These are phyloP conservation scores for Okamejei kenojei DNA, from an alignment of 2,797 vertebrate genomes.

Conservation along the genomic window DNA sequence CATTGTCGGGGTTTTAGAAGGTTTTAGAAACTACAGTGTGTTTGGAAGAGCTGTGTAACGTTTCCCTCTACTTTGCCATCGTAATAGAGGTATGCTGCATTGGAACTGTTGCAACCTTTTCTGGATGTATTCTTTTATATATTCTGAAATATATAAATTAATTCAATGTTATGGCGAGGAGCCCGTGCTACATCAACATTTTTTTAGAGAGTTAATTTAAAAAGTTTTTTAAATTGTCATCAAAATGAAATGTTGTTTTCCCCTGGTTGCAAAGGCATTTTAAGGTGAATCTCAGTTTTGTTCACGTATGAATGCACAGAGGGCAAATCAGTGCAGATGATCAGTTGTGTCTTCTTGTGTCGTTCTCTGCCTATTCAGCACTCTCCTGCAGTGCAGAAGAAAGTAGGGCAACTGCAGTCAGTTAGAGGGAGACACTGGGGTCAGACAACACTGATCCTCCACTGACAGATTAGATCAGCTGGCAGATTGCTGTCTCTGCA, in stretches of 20 bases:
- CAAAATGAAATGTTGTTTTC: not conserved
- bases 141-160: not conserved
- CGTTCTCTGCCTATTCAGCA: constrained; percentile 4
- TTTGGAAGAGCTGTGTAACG: not conserved
- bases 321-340: not conserved
- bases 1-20: not conserved
- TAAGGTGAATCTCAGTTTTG: not conserved
- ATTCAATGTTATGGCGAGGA: not conserved
- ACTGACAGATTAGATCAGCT: constrained; percentile 27
- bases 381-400: constrained; percentile 8
- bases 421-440: not conserved
- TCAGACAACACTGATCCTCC: constrained; percentile 13
- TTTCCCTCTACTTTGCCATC: not conserved
- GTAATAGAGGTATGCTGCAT: not conserved
- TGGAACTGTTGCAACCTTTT: not conserved
- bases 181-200: not conserved
- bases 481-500: constrained; percentile 24
- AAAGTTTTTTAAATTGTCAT: not conserved
- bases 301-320: not conserved
- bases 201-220: not conserved
- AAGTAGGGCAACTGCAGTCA: constrained; percentile 8
- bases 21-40: not conserved
- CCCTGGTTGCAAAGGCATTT: not conserved
- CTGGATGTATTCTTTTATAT: not conserved
- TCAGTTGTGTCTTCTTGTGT: constrained; percentile 9